A percentile compares a stretch with the other conserved stretches of the same genome.
Evolutionary conservation across 2,888 invertebrate species (phyloP).

Genomic region (Lithophane leautieri): DNA sequence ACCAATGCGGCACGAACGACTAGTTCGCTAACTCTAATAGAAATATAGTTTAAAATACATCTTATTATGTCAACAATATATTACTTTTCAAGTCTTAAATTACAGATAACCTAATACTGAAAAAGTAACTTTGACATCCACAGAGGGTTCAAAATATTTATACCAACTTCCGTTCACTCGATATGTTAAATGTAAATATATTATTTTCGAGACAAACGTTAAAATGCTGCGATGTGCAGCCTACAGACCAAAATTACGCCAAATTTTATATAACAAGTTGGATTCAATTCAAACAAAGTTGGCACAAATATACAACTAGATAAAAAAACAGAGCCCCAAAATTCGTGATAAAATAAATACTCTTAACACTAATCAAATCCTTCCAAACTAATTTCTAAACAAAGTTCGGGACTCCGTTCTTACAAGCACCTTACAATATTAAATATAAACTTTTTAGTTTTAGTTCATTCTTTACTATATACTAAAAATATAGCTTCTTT

Average conservation of each 20-base stretch:
- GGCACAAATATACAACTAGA: constrained; percentile 84
- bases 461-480: constrained; percentile 76
- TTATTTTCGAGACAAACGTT: constrained; percentile 47
- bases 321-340: constrained; percentile 79
- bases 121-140: constrained; percentile 82
- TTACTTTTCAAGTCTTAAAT: constrained; percentile 86
- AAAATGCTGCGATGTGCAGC: constrained; percentile 31
- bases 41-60: constrained; percentile 71
- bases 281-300: constrained; percentile 74
- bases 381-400: constrained; percentile 79
- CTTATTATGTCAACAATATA: constrained; percentile 76
- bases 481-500: constrained; percentile 85
- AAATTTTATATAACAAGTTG: constrained; percentile 53
- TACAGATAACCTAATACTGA: constrained; percentile 86
- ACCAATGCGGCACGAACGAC: constrained; percentile 75
- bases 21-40: constrained; percentile 70
- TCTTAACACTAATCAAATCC: constrained; percentile 86
- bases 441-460: constrained; percentile 73
- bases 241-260: constrained; percentile 45
- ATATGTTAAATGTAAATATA: constrained; percentile 77
- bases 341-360: constrained; percentile 80
- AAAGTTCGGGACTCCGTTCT: constrained; percentile 79
- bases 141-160: constrained; percentile 73
- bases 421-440: constrained; percentile 84
- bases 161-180: constrained; percentile 80